Conservation (phyloP, 2,888 invertebrate species). For the Eupithecia pulchellata region DNA sequence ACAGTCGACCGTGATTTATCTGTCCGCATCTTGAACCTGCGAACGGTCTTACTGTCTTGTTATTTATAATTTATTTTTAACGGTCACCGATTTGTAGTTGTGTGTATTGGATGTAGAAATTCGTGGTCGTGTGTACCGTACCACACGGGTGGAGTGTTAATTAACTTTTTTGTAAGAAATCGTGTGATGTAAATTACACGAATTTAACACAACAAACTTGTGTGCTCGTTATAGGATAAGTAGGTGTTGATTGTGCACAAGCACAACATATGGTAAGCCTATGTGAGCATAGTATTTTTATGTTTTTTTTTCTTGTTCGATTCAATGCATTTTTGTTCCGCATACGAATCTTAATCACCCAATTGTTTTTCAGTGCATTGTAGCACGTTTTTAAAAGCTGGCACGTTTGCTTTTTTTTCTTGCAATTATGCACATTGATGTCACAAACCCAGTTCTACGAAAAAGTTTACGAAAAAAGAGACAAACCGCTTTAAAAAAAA, state of each 20-base stretch:
- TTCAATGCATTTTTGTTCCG: not conserved
- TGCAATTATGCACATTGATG: too few relatives aligned
- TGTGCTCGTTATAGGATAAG: slow-evolving; percentile 33
- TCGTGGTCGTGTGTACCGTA: slow-evolving; percentile 54
- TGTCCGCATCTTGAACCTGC: slow-evolving; percentile 80
- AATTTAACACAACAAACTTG: slow-evolving; percentile 42
- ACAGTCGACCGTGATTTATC: slow-evolving; percentile 77
- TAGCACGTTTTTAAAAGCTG: too few relatives aligned
- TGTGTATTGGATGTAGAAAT: slow-evolving; percentile 53
- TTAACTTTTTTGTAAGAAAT: slow-evolving; percentile 47
- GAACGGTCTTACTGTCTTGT: slow-evolving; percentile 83
- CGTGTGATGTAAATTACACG: slow-evolving; percentile 48
- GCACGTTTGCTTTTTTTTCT: too few relatives aligned
- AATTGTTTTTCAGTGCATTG: too few relatives aligned
- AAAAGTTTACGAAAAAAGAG: too few relatives aligned
- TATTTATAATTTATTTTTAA: slow-evolving; percentile 86
- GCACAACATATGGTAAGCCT: slow-evolving; percentile 21
- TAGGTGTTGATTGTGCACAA: slow-evolving; percentile 32
- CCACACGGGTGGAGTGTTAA: slow-evolving; percentile 57
- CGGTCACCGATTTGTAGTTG: slow-evolving; percentile 79
- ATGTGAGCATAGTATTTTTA: slow-evolving; percentile 16
- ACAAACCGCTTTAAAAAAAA: too few relatives aligned
- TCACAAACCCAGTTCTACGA: too few relatives aligned
- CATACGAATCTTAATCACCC: too few relatives aligned
- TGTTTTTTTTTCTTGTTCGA: not conserved